Evolutionary conservation across 2,888 invertebrate genomes (phyloP), one percentile per base, ranked within the genome.

Genomic region (Dynastes maya): DNA sequence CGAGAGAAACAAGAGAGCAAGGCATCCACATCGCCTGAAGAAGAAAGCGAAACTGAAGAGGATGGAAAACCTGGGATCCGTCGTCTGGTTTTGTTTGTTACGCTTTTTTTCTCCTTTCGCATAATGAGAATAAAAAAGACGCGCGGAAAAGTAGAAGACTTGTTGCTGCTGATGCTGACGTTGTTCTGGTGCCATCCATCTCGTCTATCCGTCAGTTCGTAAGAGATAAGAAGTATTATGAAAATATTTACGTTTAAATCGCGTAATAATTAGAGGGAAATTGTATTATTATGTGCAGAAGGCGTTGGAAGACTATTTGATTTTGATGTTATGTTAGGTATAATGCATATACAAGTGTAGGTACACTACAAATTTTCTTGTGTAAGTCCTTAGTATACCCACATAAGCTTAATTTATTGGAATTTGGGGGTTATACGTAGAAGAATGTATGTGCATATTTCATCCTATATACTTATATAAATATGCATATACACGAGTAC

Each of bases 61-160:
- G 22, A 74, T 45, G 45, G 58, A 61, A 37, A 29, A 45, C 11
- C 8, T 5, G 27, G 13, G 27, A 68, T 22, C 51, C 68, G 53
- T 27, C 51, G 68, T 68, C 68, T 49, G 72, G 55, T 74, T 74
- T 61, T 45, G 40, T 61, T 74, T 74, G 72, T 45, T 74, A 74
- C 72, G 55, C 22, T 58, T 58, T 58, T 74, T 74, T 74, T 72
- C 72, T 45, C 45, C 45, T 74, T 74, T 74, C 61, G 61, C 22
- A 61, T 74, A 74, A 74, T 74, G 72, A 74, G 72, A 61, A 45
- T 74, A 74, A 74, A 74, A 61, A 74, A 32, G 29, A 22, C 55
- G 55, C 55, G 55, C 45, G 49, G 51, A 74, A 74, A 40, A 61
- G 61, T 45, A 61, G 72, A 61, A 74, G 45, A 74, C 72, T 74